A percentile compares a stretch with the other conserved stretches of the same genome.
Conservation (phyloP, 2,113 vertebrate species). For the Setophaga coronata region DNA sequence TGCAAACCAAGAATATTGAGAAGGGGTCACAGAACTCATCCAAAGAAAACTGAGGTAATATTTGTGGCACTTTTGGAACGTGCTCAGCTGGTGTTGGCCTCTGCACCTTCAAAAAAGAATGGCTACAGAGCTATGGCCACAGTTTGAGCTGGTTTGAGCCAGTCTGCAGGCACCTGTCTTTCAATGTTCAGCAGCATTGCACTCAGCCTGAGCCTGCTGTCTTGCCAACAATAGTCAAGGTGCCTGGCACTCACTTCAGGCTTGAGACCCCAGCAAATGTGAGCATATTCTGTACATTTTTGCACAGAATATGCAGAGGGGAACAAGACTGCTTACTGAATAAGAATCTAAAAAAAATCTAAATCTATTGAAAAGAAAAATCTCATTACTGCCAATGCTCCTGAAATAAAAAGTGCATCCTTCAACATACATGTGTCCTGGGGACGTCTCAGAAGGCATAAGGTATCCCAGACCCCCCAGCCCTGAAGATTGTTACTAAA, state of each 20-base stretch:
- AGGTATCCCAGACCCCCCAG: background rate
- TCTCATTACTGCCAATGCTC: too few species aligned
- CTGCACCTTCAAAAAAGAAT: background rate
- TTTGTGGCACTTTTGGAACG: fast-evolving
- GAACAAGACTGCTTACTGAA: too few species aligned
- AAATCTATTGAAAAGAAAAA: background rate
- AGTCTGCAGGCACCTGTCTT: background rate
- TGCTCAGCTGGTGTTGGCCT: too few species aligned
- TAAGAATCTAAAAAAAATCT: background rate
- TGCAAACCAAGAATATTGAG: background rate
- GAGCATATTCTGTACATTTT: too few species aligned
- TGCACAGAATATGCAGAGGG: too few species aligned
- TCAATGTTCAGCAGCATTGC: background rate
- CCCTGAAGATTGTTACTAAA: background rate
- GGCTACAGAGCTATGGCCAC: background rate
- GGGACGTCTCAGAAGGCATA: fast-evolving
- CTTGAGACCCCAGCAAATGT: background rate
- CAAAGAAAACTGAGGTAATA: background rate
- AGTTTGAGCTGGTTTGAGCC: too few species aligned
- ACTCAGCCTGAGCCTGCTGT: too few species aligned
- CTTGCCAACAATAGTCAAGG: background rate
- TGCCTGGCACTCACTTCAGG: too few species aligned
- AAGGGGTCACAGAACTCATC: background rate
- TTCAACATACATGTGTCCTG: background rate
- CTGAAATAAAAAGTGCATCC: background rate